Percentiles rank a stretch among this genome's conserved stretches.
phyloP scores from a whole-genome alignment of 2,113 vertebrate genomes.

The Nothoprocta pentlandii region DNA sequence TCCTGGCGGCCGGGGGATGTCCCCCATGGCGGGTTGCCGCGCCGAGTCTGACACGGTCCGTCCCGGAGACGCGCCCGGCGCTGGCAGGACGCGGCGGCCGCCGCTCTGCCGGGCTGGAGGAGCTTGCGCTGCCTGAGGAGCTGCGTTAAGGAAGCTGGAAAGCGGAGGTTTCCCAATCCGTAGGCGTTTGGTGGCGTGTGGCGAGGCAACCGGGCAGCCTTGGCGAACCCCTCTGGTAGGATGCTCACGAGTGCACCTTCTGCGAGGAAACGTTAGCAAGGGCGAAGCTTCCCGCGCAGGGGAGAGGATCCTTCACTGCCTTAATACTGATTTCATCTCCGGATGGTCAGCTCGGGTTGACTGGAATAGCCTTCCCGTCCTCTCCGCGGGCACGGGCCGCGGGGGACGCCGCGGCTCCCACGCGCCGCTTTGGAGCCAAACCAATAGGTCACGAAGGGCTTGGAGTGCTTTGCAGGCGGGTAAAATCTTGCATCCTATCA shows the following conservation, averaged over 20 bases:
- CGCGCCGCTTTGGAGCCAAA: neutral
- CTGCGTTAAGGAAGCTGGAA: neutral
- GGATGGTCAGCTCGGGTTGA: slow-evolving; percentile 9
- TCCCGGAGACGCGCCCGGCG: neutral
- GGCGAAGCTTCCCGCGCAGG: neutral
- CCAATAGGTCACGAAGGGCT: slow-evolving; percentile 22
- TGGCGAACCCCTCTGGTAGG: neutral
- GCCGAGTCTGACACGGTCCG: slow-evolving; percentile 36
- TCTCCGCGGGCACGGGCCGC: neutral
- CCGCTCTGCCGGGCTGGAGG: neutral
- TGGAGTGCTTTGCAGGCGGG: neutral
- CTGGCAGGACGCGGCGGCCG: neutral
- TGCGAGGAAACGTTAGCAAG: neutral
- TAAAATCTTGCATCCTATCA: neutral
- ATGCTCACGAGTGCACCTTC: slow-evolving; percentile 1
- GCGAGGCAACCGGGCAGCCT: slow-evolving; percentile 36
- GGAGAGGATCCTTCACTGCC: slow-evolving; percentile 58
- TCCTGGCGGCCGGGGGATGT: slow-evolving; percentile 69
- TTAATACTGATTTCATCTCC: slow-evolving; percentile 60
- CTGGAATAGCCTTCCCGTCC: slow-evolving; percentile 1
- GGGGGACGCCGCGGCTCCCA: fast-evolving
- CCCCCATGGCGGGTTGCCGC: slow-evolving; percentile 59
- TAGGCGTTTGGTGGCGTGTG: neutral
- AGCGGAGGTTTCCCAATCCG: neutral
- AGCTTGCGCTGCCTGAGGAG: neutral